Base-by-base conservation (phyloP, 2,113 vertebrate species). In the Amphiprion percula region DNA sequence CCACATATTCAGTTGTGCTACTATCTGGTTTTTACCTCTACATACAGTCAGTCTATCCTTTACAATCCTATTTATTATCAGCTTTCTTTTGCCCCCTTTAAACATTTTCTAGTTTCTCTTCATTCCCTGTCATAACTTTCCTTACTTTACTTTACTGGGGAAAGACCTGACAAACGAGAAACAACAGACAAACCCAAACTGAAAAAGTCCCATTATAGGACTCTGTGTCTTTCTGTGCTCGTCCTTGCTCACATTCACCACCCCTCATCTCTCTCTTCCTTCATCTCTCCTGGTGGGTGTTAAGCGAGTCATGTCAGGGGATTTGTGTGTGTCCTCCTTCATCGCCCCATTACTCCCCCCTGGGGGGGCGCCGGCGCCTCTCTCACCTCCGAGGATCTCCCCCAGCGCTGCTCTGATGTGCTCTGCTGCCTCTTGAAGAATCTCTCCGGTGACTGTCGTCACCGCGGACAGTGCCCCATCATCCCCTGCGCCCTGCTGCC, bases 331-430 rank as follows among this genome's bases (percentile, higher is more conserved):
- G 91, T 94, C 87, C 79, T 91, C 87, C 77, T 87, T 96, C 94
- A 94, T 93, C 95, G 96, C 94, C 93, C 96, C 96, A 98, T 97
- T 97, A 97, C 95, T 92, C 93, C 92, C 95, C 95, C 76, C 88
- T 88, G 93, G 93, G 94, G 72, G 79, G 41, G 46, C 76, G 89
- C 89, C 88, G 93, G 92, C 84, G 79, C 91, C 92, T 94, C 90
- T 90, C 96, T 97, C 95, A 98, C 97, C 97, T 98, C 97, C 94
- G 85, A 98, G 96, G 87, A 96, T 94, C 95, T 96, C 96, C 93
- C 96, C 94, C 94, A 97, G 95, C 90, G 94, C 94, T 88, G 94
- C 94, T 79, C 95, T 95, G 95, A 97, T 91, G 93, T 96, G 96
- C 92, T 97, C 96, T 9, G 96, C 95, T 92, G 97, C 96, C 83